These are phyloP conservation scores for Syngnathus floridae DNA, from an alignment of 2,113 vertebrate genomes.

Conservation along the genomic window DNA sequence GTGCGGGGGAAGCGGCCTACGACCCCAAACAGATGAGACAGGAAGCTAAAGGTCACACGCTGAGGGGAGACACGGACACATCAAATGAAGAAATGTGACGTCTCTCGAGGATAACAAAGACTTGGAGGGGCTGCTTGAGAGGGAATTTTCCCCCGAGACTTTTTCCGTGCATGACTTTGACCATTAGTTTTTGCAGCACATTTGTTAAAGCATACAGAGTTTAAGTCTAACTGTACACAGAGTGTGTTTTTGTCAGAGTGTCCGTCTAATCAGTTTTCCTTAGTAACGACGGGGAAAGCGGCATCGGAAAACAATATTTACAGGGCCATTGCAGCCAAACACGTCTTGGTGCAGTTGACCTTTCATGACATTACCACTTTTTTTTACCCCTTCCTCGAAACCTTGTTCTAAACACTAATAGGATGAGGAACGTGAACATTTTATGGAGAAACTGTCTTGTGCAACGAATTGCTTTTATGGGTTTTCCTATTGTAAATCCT, in stretches of 20 bases:
- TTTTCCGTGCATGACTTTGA: background rate
- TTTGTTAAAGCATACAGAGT: background rate
- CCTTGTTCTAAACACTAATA: background rate
- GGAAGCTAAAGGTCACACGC: slow-evolving; percentile 55
- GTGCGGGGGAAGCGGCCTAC: slow-evolving; percentile 14
- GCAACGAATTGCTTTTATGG: background rate
- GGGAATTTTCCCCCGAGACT: background rate
- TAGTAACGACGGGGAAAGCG: background rate
- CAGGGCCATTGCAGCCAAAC: background rate
- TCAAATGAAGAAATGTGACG: slow-evolving; percentile 43
- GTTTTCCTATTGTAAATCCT: background rate
- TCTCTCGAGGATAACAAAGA: slow-evolving; percentile 47
- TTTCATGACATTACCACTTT: background rate
- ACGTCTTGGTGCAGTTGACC: background rate
- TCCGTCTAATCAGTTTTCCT: background rate
- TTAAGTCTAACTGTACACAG: background rate
- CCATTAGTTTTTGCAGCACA: background rate
- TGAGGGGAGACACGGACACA: slow-evolving; percentile 35
- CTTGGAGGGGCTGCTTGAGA: slow-evolving; percentile 5
- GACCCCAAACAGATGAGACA: slow-evolving; percentile 45
- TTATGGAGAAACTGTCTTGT: background rate
- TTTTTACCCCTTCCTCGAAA: background rate
- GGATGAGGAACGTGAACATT: background rate
- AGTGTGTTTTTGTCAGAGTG: background rate
- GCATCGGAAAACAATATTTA: background rate